Evolutionary conservation across 2,888 invertebrate genomes (phyloP), one percentile per base, ranked within the genome.

Genomic region (Coecobrya sp.): DNA sequence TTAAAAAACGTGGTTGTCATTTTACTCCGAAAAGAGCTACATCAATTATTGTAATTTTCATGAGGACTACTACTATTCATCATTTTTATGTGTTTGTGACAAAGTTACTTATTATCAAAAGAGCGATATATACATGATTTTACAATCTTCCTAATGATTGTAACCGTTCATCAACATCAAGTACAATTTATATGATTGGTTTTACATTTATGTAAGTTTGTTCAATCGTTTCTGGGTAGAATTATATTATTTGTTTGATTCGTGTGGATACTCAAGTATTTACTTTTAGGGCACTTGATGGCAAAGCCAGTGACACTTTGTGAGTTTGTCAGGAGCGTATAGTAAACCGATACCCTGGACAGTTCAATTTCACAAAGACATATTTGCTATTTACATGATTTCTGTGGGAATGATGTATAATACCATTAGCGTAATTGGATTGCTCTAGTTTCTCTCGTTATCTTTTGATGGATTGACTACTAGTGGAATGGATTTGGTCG

Each of bases 381-480:
- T 55, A 55, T 10, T 49, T 19, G 36, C 5, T n/a, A 22, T 8
- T 13, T 27, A 42, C 65, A 65, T 70, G 70, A 52, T 86, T 73
- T 81, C 81, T 36, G 10, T 30, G 36, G 30, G 81, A 73, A 30
- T 81, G 81, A 89, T 59, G 65, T 62, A 79, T 76, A 84, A 87
- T 76, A 49, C 87, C 88, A 88, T 88, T 92, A 92, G 68, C 30
- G 65, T 88, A 92, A 92, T 92, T 92, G 82, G 82, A 92, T 88
- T 19, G 81, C 11, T 81, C 86, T 59, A 90, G 45, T 85, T 73
- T 62, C 42, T 52, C 76, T 68, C 27, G 16, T 86, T 45, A 10
- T 55, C 22, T 52, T 27, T 22, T 87, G 86, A 91, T 82, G 86
- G 82, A 91, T 86, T 59, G 82, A 86, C 88, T 76, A 36, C 27